Percentiles rank a stretch among this genome's conserved stretches.
Conservation (phyloP, 1,140 invertebrate genomes). For the Camponotus vicinus region DNA sequence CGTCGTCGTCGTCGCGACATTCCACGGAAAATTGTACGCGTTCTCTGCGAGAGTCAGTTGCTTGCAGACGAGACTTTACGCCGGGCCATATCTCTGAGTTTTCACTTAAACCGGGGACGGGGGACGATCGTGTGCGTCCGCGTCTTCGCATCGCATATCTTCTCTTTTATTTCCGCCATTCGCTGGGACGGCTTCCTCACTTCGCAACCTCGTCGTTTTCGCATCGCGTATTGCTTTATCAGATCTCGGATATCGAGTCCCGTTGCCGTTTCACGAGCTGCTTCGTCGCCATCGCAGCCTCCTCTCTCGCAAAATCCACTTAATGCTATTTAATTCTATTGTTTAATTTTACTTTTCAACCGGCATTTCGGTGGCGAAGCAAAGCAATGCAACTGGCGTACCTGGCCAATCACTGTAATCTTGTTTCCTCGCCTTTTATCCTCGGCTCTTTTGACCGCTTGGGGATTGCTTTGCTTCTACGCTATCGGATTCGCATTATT, state of each 20-base stretch:
- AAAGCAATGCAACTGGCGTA: background rate
- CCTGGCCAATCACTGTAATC: constrained; percentile 32
- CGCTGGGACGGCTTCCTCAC: background rate
- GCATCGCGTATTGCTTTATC: constrained; percentile 15
- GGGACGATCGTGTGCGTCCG: background rate
- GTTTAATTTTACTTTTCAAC: constrained; percentile 21
- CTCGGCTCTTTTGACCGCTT: constrained; percentile 6
- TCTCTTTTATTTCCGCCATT: constrained; percentile 51
- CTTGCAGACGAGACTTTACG: constrained; percentile 14
- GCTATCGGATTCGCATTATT: constrained; percentile 30
- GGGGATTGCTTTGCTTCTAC: constrained; percentile 46
- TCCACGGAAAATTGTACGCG: constrained; percentile 48
- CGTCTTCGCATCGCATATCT: constrained; percentile 13
- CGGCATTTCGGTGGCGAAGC: background rate
- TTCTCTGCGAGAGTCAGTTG: constrained; percentile 14
- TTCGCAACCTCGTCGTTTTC: background rate
- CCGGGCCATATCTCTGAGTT: constrained; percentile 41
- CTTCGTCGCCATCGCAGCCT: no score
- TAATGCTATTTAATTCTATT: constrained; percentile 32
- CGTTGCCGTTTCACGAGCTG: constrained; percentile 33
- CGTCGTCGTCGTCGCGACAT: background rate
- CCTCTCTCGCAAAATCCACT: constrained; percentile 18
- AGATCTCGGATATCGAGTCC: constrained; percentile 41
- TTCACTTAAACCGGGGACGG: constrained; percentile 55
- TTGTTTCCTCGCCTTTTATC: constrained; percentile 40